Conservation (phyloP, 1,140 invertebrate species). For the Paraescarpia echinospica region DNA sequence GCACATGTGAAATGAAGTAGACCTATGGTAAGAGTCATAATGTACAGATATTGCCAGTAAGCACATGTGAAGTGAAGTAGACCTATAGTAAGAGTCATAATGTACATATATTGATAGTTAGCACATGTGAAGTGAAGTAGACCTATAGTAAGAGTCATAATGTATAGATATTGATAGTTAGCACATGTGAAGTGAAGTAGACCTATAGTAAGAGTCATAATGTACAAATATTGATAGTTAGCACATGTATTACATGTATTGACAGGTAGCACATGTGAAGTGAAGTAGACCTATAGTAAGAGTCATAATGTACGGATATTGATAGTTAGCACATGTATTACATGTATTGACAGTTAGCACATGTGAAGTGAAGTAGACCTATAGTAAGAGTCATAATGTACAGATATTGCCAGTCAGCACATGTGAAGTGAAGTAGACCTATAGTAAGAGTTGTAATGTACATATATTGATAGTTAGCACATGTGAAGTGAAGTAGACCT, state of each 20-base stretch:
- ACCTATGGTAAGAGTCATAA: neutral
- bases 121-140: neutral
- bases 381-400: no score
- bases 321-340: neutral
- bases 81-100: no score
- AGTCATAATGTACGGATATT: neutral
- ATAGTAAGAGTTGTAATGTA: neutral
- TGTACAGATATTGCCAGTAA: neutral
- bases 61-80: no score
- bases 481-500: no score
- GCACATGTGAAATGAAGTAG: neutral
- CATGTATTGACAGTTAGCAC: no score
- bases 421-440: neutral
- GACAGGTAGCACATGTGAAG: neutral
- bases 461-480: neutral
- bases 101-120: neutral
- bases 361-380: no score
- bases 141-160: neutral
- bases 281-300: neutral
- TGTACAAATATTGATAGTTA: neutral
- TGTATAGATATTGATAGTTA: neutral
- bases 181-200: no score
- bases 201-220: no score
- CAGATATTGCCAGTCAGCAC: neutral
- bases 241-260: no score